Conservation (phyloP, 2,888 invertebrate genomes). For the Chromoteleia sp. region DNA sequence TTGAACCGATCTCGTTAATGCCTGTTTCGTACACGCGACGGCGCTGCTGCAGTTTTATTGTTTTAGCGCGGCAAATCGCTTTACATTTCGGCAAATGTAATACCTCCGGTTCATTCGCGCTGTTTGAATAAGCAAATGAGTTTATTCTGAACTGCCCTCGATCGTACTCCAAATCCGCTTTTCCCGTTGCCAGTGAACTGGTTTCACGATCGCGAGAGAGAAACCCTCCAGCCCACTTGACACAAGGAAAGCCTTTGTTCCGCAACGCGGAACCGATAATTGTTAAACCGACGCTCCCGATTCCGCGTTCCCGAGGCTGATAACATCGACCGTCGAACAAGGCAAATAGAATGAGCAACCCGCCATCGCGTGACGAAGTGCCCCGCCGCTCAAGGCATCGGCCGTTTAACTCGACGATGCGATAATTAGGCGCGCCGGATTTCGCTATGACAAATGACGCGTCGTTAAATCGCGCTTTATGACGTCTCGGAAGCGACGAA, state of each 20-base stretch:
- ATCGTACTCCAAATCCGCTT: slow-evolving; percentile 56
- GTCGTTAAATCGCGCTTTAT: slow-evolving; percentile 13
- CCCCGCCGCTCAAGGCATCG: slow-evolving; percentile 21
- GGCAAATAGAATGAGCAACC: slow-evolving; percentile 31
- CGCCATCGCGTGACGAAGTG: slow-evolving; percentile 19
- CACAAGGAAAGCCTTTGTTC: slow-evolving; percentile 57
- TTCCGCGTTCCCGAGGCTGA: slow-evolving; percentile 11
- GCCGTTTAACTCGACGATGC: slow-evolving; percentile 23
- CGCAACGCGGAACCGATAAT: slow-evolving; percentile 44
- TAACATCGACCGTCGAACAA: slow-evolving; percentile 22
- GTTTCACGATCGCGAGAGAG: slow-evolving; percentile 5
- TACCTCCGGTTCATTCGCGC: slow-evolving; percentile 47
- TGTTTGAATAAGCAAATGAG: slow-evolving; percentile 65
- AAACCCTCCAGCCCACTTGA: slow-evolving; percentile 30
- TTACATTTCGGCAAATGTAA: slow-evolving; percentile 50
- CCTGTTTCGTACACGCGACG: background rate
- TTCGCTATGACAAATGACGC: slow-evolving; percentile 31
- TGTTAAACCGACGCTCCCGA: slow-evolving; percentile 34
- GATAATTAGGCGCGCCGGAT: slow-evolving; percentile 42
- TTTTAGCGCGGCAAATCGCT: slow-evolving; percentile 32
- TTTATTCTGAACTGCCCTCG: slow-evolving; percentile 58
- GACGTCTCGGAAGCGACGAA: background rate
- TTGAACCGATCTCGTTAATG: slow-evolving; percentile 9
- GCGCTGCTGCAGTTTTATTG: slow-evolving; percentile 39
- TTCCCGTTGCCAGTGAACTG: slow-evolving; percentile 20